Base-by-base conservation (phyloP, 2,797 vertebrate genomes). In the Cygnus olor region DNA sequence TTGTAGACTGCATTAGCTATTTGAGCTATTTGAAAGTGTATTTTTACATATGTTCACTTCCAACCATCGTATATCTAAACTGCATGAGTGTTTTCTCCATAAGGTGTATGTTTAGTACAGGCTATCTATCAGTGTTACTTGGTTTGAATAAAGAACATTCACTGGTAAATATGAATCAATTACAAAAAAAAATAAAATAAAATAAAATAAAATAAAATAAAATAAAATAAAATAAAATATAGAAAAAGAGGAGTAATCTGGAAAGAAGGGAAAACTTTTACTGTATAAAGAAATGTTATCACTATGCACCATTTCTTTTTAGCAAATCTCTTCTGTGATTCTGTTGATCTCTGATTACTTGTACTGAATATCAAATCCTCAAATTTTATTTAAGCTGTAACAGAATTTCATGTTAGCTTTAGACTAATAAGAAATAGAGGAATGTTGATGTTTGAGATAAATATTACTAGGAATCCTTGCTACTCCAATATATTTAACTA, bases 81-180 rank as follows among this genome's bases (percentile, higher is more conserved):
- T 34, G 14, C 32, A 10, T 14, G 20, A 11, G 2, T 44, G 11
- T 70, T 87, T 69, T 61, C 36, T 87, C 15, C 12, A 3, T 45
- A 34, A 40, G 5, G 14, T 20, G 11, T 4, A 8, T 24, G 3
- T 69, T 57, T 79, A 72, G 11, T 82, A 10, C 12, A 72, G 27
- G 9, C 20, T 66, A 19, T n/a, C 5, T 36, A 14, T 57, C 28
- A 17, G n/a, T 25, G 32, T 16, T 87, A 22, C 7, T 40, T 15
- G 3, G 2, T 77, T 60, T 74, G 28, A 68, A 73, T 80, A 56
- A 70, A 78, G 7, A 64, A 0, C 17, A 36, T 65, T 80, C 19
- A 63, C 16, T 80, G 32, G 36, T 45, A 45, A 4, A 16, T 36
- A 34, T 54, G 28, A 79, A 54, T 74, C 0, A 0, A 8, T n/a